phyloP scores from a whole-genome alignment of 2,113 vertebrate genomes.

The Clarias magur region DNA sequence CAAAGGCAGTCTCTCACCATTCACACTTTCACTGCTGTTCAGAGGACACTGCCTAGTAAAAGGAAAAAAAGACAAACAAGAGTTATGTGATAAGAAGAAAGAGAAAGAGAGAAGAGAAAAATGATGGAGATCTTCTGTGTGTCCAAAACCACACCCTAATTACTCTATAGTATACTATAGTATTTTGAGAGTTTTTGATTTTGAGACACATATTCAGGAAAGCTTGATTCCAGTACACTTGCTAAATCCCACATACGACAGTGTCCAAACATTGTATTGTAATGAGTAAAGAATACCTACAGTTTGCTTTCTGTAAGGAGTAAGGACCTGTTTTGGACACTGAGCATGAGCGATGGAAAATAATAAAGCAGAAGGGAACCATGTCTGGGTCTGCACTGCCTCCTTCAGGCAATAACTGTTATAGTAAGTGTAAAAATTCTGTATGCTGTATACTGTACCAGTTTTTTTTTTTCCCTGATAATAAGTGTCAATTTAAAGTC shows the following conservation, averaged over 20 bases:
- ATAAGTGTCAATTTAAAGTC: not conserved
- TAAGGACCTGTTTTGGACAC: not conserved
- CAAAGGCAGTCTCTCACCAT: not conserved
- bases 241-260: not conserved
- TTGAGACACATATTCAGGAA: no score
- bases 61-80: not conserved
- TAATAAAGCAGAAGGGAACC: constrained; percentile 5
- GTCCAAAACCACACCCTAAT: not conserved
- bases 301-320: not conserved
- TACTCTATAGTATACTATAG: not conserved
- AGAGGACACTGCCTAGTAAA: not conserved
- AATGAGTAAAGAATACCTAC: not conserved
- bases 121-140: not conserved
- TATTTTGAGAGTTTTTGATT: not conserved
- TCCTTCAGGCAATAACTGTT: constrained; percentile 15
- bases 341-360: not conserved
- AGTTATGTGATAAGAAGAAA: not conserved
- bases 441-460: not conserved
- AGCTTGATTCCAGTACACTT: not conserved
- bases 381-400: constrained; percentile 39
- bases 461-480: not conserved
- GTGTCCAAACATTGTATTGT: not conserved
- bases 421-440: not conserved
- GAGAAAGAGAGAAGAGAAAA: constrained; percentile 11
- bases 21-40: constrained; percentile 35